Evolutionary conservation across 2,888 invertebrate genomes (phyloP), one percentile per base, ranked within the genome.

Genomic region (Parnassius apollo): DNA sequence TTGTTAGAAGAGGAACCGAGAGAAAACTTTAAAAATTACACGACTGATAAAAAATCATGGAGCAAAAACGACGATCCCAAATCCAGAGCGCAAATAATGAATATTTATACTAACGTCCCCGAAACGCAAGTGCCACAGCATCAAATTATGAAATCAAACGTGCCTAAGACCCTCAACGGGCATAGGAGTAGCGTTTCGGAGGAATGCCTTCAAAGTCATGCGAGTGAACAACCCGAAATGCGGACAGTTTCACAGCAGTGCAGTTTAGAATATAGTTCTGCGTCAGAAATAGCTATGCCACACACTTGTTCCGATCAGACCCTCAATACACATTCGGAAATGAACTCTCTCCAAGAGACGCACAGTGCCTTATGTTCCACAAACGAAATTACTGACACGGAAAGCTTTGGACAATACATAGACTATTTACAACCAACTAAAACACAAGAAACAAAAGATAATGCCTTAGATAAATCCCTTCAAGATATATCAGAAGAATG

Each of bases 191-290:
- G 91, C 50, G 87, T 88, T 1, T 91, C 91, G 0, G 91, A 91
- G 48, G 92, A 92, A 66, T 91, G 90, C 45, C 71, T 92, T 49
- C 88, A 88, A 62, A 88, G 88, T 59, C 86, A 87, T 22, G 87
- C 88, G 0, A 76, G 73, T 49, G 89, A 88, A 42, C 86, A 80
- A 53, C 91, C 92, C 3, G 91, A 91, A 67, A 92, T 94, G 92
- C 86, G 94, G 35, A 94, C 94, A 0, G 94, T 95, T 42, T 95
- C 95, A 0, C 95, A 95, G 70, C 95, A 95, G 69, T 95, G 95
- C 71, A 95, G 95, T 64, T 82, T 95, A 55, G 95, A 95, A 73
- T 95, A 95, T 72, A 94, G 94, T 67, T 94, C 95, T 0, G 93
- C 93, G 0, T 92, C 92, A 1, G 91, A 92, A 78, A 89, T 88